phyloP scores from a whole-genome alignment of 2,113 vertebrate species.

The Trogon melanurus region DNA sequence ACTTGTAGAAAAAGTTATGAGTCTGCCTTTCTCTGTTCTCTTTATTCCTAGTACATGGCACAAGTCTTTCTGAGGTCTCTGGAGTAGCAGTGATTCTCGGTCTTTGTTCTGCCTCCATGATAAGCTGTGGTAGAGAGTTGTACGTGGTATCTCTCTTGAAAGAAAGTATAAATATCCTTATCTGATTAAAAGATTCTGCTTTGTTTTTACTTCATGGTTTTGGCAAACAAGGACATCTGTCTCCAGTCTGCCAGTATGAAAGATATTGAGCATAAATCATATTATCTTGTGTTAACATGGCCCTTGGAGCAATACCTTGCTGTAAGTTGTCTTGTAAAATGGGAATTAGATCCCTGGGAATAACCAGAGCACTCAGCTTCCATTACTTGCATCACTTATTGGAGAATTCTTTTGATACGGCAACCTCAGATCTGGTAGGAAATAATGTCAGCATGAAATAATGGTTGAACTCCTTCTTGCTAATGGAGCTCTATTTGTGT shows the following conservation, averaged over 20 bases:
- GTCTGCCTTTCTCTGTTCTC: not conserved
- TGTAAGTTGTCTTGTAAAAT: constrained; percentile 15
- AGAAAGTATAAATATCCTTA: not conserved
- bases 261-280: constrained; percentile 58
- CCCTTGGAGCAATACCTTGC: constrained; percentile 40
- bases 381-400: not conserved
- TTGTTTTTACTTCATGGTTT: constrained; percentile 47
- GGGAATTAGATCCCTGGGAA: not conserved
- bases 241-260: constrained; percentile 44
- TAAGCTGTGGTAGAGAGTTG: not conserved
- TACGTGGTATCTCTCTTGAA: not conserved
- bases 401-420: not conserved
- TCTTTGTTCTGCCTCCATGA: not conserved
- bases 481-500: not conserved
- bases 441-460: not conserved
- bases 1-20: not conserved
- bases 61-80: not conserved
- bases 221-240: constrained; percentile 53
- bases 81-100: not conserved
- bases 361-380: not conserved
- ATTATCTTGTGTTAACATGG: constrained; percentile 56
- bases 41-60: not conserved
- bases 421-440: not conserved
- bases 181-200: constrained; percentile 14
- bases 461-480: not conserved